Percentiles rank a stretch among this genome's conserved stretches.
phyloP scores from a whole-genome alignment of 2,113 vertebrate genomes.

The Passer montanus region DNA sequence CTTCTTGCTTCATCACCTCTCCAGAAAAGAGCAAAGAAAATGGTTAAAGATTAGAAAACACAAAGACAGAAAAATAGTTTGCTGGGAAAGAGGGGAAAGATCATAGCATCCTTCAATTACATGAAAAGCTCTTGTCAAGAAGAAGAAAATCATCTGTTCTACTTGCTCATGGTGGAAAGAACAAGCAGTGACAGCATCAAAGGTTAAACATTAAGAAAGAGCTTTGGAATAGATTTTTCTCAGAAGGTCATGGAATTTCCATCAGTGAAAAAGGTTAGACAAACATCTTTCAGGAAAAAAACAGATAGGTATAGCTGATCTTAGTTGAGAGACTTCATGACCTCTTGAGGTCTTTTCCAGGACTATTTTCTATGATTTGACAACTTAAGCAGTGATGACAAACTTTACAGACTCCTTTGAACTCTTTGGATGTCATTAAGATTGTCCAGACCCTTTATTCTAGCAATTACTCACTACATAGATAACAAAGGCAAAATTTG shows the following conservation, averaged over 20 bases:
- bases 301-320: neutral
- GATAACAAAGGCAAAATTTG: neutral
- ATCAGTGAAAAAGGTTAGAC: constrained; percentile 31
- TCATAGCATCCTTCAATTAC: constrained; percentile 18
- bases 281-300: constrained; percentile 12
- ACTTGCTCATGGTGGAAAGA: constrained; percentile 28
- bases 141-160: constrained; percentile 47
- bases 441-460: neutral
- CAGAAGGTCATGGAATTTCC: constrained; percentile 23
- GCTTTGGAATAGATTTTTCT: constrained; percentile 35
- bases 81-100: constrained; percentile 19
- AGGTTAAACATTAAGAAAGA: neutral
- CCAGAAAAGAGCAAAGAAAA: constrained; percentile 18
- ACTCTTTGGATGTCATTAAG: neutral
- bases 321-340: neutral
- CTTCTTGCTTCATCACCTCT: neutral
- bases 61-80: constrained; percentile 21
- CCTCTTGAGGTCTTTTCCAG: neutral
- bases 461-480: neutral
- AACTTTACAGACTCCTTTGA: constrained; percentile 11
- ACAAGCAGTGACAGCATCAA: constrained; percentile 44
- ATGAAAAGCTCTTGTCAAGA: constrained; percentile 32
- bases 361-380: constrained; percentile 11
- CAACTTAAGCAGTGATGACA: constrained; percentile 16
- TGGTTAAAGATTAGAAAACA: constrained; percentile 17